These are phyloP conservation scores for Lasioglossum albipes DNA, from an alignment of 1,140 invertebrate genomes.

Conservation along the genomic window DNA sequence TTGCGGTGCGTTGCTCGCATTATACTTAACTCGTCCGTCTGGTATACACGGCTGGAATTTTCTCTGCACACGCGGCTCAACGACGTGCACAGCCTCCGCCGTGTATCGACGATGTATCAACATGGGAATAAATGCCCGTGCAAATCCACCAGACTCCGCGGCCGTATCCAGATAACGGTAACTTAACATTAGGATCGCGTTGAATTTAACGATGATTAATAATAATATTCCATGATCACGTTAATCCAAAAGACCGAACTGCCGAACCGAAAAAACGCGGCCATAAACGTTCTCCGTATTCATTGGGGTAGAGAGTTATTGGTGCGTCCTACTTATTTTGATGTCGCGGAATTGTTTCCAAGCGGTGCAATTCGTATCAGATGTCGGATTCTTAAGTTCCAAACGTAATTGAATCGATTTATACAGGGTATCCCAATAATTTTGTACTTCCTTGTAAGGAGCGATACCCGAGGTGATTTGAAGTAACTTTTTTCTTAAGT, in stretches of 20 bases:
- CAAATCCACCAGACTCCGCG: not conserved
- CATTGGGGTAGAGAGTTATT: not conserved
- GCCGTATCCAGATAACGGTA: conserved; percentile 28
- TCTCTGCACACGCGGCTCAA: not conserved
- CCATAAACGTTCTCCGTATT: not conserved
- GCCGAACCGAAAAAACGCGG: too few relatives aligned
- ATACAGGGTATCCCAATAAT: too few relatives aligned
- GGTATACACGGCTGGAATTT: conserved; percentile 32
- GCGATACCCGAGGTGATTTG: too few relatives aligned
- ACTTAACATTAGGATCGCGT: conserved; percentile 19
- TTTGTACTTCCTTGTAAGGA: too few relatives aligned
- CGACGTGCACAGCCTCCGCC: not conserved
- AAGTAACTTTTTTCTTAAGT: too few relatives aligned
- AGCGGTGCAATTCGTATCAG: too few relatives aligned
- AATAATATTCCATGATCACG: not conserved
- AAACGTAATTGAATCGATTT: too few relatives aligned
- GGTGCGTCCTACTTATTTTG: not conserved
- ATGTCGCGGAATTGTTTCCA: not conserved
- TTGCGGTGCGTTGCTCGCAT: conserved; percentile 34
- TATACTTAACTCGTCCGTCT: conserved; percentile 37
- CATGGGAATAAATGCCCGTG: conserved; percentile 29
- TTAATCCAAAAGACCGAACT: conserved; percentile 8
- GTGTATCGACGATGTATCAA: conserved; percentile 28
- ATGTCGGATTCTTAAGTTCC: too few relatives aligned
- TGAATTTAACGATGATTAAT: conserved; percentile 40